Conservation (phyloP, 2,797 vertebrate genomes). For the Hippopotamyrus pictus region DNA sequence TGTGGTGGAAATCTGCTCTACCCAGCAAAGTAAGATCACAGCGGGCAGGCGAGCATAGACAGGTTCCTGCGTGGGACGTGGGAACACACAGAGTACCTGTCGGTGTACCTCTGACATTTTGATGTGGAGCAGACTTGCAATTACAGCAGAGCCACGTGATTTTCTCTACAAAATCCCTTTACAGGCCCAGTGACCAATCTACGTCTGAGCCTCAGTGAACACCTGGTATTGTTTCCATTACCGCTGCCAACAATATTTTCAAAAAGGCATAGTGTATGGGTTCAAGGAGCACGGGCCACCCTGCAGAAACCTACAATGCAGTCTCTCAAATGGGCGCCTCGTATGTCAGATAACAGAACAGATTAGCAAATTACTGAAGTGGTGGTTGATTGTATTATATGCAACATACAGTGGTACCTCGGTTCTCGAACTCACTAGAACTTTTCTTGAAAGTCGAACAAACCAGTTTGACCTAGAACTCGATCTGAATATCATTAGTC, state of each 20-base stretch:
- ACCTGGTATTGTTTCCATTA: background rate
- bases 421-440: no score
- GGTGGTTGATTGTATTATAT: background rate
- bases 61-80: background rate
- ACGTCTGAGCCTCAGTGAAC: background rate
- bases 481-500: no score
- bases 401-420: no score
- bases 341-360: background rate
- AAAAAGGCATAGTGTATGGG: background rate
- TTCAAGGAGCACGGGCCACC: background rate
- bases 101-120: background rate
- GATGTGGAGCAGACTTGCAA: background rate
- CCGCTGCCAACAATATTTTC: background rate
- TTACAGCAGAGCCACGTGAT: background rate
- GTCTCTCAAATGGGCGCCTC: background rate
- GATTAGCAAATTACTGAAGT: background rate
- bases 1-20: background rate
- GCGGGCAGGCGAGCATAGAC: background rate
- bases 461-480: no score
- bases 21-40: background rate
- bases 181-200: background rate
- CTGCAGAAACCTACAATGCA: background rate
- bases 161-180: background rate
- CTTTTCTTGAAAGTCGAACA: no score
- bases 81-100: background rate